Percentiles rank a stretch among this genome's conserved stretches.
Evolutionary conservation across 1,140 invertebrate species (phyloP).

Genomic region (Drosophila kanapiae): DNA sequence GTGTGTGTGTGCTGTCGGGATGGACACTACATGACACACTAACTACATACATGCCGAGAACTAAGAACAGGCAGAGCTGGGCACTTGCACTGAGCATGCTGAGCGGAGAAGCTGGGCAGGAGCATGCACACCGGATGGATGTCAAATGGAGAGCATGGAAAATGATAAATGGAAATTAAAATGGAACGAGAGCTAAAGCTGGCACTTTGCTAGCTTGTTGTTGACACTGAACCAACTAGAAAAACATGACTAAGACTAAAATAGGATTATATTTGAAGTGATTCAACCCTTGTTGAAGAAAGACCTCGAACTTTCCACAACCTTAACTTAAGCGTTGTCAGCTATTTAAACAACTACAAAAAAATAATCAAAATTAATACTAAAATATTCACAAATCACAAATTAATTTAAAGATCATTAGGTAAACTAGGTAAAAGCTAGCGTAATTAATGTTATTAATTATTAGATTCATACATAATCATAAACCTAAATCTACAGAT

Average conservation of each 20-base stretch:
- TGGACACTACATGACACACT: constrained; percentile 19
- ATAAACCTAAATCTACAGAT: background rate
- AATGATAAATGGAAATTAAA: background rate
- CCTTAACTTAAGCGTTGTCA: too few species aligned
- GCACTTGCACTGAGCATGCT: constrained; percentile 24
- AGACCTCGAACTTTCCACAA: background rate
- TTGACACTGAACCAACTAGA: constrained; percentile 25
- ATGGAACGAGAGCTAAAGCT: constrained; percentile 12
- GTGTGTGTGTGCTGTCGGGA: constrained; percentile 7
- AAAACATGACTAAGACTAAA: background rate
- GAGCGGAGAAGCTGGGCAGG: background rate
- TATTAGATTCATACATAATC: background rate
- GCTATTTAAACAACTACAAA: too few species aligned
- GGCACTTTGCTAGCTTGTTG: background rate
- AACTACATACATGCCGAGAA: constrained; percentile 8
- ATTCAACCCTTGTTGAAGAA: background rate
- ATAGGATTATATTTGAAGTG: background rate
- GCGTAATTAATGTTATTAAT: background rate
- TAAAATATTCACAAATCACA: background rate
- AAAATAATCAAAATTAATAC: background rate
- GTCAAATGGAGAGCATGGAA: background rate
- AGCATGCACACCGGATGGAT: constrained; percentile 26
- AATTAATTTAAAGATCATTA: too few species aligned
- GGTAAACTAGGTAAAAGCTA: background rate
- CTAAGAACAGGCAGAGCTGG: constrained; percentile 14